Percentiles rank a stretch among this genome's conserved stretches.
Evolutionary conservation across 2,797 vertebrate genomes (phyloP).

Genomic region (Vultur gryphus): DNA sequence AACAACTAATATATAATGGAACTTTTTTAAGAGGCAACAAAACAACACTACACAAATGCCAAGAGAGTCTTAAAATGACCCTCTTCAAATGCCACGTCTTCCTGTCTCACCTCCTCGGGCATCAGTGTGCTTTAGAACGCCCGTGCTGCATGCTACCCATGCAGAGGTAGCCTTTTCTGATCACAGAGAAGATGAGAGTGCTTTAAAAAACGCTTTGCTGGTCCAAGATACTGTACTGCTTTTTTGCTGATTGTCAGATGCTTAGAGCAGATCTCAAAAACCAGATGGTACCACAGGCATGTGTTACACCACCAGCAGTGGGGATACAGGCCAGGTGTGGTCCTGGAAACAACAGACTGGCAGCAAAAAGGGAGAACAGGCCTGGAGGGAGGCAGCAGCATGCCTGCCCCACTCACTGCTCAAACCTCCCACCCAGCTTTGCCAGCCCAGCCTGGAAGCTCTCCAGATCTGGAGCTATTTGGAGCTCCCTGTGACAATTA

Average conservation of each 20-base stretch:
- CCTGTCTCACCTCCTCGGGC: neutral
- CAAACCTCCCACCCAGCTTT: neutral
- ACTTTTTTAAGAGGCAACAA: neutral
- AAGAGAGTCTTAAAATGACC: neutral
- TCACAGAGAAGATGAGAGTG: too few species aligned
- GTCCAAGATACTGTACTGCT: neutral
- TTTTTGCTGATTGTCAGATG: neutral
- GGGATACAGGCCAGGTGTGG: neutral
- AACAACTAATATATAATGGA: neutral
- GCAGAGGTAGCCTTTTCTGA: neutral
- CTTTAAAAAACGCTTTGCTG: neutral
- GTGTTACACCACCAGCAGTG: neutral
- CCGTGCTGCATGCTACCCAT: accelerated
- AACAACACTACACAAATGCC: neutral
- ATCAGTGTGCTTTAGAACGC: neutral
- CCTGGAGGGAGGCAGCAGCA: neutral
- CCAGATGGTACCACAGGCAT: neutral
- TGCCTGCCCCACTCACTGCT: neutral
- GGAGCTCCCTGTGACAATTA: neutral
- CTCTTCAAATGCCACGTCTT: neutral
- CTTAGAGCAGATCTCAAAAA: neutral
- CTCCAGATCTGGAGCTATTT: neutral
- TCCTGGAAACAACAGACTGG: neutral
- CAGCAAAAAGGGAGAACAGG: neutral
- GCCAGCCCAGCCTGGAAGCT: neutral